Percentiles rank a stretch among this genome's conserved stretches.
Conservation (phyloP, 2,113 vertebrate species). For the Pipra filicauda region DNA sequence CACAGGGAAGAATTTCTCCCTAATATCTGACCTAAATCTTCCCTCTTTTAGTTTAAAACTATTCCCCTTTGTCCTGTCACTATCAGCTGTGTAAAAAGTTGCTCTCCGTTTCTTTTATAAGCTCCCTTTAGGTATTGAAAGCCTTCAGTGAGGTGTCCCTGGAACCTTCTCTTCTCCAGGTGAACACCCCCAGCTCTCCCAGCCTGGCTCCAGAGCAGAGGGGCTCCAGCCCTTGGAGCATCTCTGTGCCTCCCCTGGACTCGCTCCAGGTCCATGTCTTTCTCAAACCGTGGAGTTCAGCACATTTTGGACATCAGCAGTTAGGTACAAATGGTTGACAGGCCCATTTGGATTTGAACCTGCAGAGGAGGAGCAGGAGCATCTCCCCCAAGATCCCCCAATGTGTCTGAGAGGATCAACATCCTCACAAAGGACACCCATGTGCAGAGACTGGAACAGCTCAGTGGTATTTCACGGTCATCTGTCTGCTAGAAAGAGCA, state of each 20-base stretch:
- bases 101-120: neutral
- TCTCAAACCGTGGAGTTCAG: accelerated
- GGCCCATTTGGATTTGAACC: neutral
- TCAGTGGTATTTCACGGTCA: neutral
- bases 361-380: neutral
- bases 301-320: neutral
- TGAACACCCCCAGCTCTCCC: neutral
- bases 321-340: neutral
- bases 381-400: neutral
- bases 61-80: neutral
- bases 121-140: neutral
- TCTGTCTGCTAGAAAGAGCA: neutral
- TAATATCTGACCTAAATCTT: neutral
- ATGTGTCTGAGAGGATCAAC: accelerated
- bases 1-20: neutral
- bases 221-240: neutral
- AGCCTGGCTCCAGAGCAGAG: neutral
- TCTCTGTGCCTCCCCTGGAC: accelerated
- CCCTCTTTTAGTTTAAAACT: neutral
- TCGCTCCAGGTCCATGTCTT: accelerated
- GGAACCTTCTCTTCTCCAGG: neutral
- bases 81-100: neutral
- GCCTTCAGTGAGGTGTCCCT: accelerated
- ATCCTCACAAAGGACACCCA: accelerated
- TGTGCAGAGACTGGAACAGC: neutral